Base-by-base conservation (phyloP, 2,797 vertebrate genomes). In the Hemibagrus guttatus region DNA sequence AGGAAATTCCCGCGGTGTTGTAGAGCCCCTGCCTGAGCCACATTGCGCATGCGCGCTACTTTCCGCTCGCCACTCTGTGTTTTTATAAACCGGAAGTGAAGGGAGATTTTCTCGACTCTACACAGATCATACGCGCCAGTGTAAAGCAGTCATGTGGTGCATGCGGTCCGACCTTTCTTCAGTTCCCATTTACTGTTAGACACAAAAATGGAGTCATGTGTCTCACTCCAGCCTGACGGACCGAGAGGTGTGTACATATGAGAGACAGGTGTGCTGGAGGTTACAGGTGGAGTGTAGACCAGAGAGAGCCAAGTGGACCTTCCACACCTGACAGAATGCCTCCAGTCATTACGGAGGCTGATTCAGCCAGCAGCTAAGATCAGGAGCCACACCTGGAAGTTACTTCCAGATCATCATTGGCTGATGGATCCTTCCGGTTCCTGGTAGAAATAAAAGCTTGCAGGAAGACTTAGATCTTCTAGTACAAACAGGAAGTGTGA, bases 1-100 rank as follows among this genome's bases (percentile, higher is more conserved):
- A 80, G 54, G 28, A 58, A 79, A 61, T 14, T 58, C 54, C 76
- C 42, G 76, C 76, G 35, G 83, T 80, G 61, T 21, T 58, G 1
- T 6, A 28, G 19, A 83, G 82, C 31, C 54, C 46, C 69, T 39
- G 69, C 2, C 58, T 59, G 54, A 71, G 63, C 54, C 35, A 19
- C 31, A 59, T 31, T 35, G 58, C 56, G 31, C 56, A 63, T 63
- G 56, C 12, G 14, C 23, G 12, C 1, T 80, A 31, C 19, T 56
- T 56, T 26, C 66, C 5, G 6, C 46, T 46, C 3, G 42, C n/a
- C n/a, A n/a, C n/a, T n/a, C n/a, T n/a, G n/a, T n/a, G n/a, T n/a
- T n/a, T n/a, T n/a, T n/a, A n/a, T n/a, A n/a, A n/a, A n/a, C n/a
- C n/a, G n/a, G n/a, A n/a, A n/a, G n/a, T n/a, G n/a, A n/a, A n/a